Evolutionary conservation across 2,797 vertebrate species (phyloP).

Genomic region (Sitta carolinensis): DNA sequence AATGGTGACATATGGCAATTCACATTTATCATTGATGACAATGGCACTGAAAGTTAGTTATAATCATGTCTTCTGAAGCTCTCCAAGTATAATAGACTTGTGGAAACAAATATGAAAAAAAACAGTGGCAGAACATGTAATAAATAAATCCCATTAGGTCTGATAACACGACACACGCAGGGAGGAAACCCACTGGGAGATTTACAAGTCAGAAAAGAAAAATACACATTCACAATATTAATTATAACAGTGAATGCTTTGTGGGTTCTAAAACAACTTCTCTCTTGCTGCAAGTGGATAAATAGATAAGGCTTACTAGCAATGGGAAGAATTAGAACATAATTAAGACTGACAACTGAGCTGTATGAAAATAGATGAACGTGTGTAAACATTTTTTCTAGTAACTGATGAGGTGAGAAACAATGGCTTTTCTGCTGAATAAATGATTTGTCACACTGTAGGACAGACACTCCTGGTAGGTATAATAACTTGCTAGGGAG

Average conservation of each 20-base stretch:
- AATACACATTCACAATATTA: constrained; percentile 55
- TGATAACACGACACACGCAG: not conserved
- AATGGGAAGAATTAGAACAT: constrained; percentile 43
- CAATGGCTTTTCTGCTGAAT: constrained; percentile 25
- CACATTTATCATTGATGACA: constrained; percentile 46
- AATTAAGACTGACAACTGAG: constrained; percentile 54
- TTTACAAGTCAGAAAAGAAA: constrained; percentile 41
- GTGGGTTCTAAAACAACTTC: constrained; percentile 34
- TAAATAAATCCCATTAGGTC: constrained; percentile 47
- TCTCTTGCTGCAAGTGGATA: constrained; percentile 32
- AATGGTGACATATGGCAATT: constrained; percentile 44
- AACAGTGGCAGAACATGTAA: constrained; percentile 46
- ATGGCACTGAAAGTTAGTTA: not conserved
- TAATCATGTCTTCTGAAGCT: constrained; percentile 37
- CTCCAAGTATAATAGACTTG: constrained; percentile 57
- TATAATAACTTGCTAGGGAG: not conserved
- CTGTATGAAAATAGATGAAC: constrained; percentile 51
- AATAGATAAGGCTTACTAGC: constrained; percentile 49
- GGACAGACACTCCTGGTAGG: not conserved
- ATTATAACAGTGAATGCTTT: constrained; percentile 30
- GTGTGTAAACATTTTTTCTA: constrained; percentile 38
- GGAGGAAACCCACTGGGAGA: constrained; percentile 41
- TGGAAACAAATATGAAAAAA: constrained; percentile 51
- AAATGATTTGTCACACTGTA: constrained; percentile 31
- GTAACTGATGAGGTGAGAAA: constrained; percentile 47